phyloP scores from a whole-genome alignment of 2,888 invertebrate species.

The Andricus curvator region DNA sequence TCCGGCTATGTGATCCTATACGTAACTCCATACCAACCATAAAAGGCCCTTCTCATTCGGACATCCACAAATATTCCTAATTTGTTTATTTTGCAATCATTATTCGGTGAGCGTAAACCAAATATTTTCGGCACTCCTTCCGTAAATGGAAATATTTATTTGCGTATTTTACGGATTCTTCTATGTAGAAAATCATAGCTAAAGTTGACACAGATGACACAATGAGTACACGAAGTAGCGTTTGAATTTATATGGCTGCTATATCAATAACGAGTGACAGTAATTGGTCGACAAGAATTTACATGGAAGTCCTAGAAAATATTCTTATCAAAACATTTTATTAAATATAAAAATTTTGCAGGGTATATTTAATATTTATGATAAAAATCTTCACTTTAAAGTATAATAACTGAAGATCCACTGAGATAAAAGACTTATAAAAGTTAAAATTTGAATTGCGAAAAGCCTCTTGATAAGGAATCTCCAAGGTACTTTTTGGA shows the following conservation, averaged over 20 bases:
- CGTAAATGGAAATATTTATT: background rate
- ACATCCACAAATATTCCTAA: background rate
- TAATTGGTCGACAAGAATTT: background rate
- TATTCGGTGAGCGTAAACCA: too few species aligned
- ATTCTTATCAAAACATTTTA: background rate
- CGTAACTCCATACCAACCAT: too few species aligned
- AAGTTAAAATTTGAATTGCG: background rate
- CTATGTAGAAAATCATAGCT: background rate
- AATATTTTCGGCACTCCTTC: too few species aligned
- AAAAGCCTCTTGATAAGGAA: background rate
- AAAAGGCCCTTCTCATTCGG: too few species aligned
- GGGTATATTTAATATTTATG: background rate
- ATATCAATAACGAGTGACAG: constrained; percentile 37
- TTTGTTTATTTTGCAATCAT: background rate
- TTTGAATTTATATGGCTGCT: constrained; percentile 38
- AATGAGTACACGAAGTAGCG: constrained; percentile 31
- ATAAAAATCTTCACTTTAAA: too few species aligned
- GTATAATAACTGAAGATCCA: too few species aligned
- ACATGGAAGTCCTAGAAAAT: constrained; percentile 13
- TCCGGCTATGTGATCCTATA: too few species aligned
- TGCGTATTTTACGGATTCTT: background rate
- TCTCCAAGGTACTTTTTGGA: too few species aligned
- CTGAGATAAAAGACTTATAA: background rate
- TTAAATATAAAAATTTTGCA: background rate
- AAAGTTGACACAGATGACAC: constrained; percentile 21